A percentile compares a stretch with the other conserved stretches of the same genome.
phyloP scores from a whole-genome alignment of 2,888 invertebrate genomes.

The Eledona agricola region DNA sequence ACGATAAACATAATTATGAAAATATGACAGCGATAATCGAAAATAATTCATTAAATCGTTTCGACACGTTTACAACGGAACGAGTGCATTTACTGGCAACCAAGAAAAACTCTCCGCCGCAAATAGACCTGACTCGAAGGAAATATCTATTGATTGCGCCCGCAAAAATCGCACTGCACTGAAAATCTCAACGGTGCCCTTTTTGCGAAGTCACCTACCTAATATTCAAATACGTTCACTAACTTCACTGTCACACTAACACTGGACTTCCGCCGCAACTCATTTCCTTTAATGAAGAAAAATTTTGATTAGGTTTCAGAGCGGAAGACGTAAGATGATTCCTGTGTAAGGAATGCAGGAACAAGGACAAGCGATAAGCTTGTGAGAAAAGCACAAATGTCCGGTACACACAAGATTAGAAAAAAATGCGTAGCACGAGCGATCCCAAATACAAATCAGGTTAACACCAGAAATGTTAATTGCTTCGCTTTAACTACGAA shows the following conservation, averaged over 20 bases:
- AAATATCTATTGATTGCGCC: no score
- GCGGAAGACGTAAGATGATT: conserved; percentile 37
- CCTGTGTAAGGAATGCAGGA: conserved; percentile 14
- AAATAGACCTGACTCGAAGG: no score
- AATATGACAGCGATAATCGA: conserved; percentile 25
- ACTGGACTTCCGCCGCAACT: conserved; percentile 8
- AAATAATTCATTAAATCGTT: conserved; percentile 18
- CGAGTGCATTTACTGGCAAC: conserved; percentile 4
- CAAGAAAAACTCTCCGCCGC: not conserved
- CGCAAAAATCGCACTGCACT: no score
- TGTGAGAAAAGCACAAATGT: conserved; percentile 32
- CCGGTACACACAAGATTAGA: conserved; percentile 29
- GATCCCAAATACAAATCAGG: no score
- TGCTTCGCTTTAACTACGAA: no score
- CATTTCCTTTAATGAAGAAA: conserved; percentile 19
- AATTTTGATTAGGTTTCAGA: conserved; percentile 23
- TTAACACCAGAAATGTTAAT: no score
- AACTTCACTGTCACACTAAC: not conserved
- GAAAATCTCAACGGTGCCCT: no score
- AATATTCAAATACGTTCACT: no score
- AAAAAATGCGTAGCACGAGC: conserved; percentile 1
- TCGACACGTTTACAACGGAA: conserved; percentile 16
- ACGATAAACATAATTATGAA: conserved; percentile 21
- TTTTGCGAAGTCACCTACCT: no score
- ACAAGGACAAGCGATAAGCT: conserved; percentile 21